These are phyloP conservation scores for Siniperca knerii DNA, from an alignment of 2,113 vertebrate species.

Conservation along the genomic window DNA sequence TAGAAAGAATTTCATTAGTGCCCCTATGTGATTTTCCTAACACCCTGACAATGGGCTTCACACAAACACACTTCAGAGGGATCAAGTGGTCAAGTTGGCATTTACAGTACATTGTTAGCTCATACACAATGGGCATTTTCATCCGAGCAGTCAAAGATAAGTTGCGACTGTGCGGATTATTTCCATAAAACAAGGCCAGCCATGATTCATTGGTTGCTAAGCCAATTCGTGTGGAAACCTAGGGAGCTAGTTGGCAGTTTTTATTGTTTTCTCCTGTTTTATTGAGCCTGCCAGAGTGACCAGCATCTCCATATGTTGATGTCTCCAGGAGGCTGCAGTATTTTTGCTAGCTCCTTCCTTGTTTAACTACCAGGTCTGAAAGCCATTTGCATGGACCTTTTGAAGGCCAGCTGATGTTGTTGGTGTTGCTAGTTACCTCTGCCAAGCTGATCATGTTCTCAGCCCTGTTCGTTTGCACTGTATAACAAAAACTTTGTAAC, in stretches of 20 bases:
- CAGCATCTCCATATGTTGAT: slow-evolving; percentile 45
- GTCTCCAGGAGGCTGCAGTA: slow-evolving; percentile 43
- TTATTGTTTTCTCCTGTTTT: slow-evolving; percentile 59
- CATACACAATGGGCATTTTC: slow-evolving; percentile 44
- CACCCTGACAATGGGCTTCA: slow-evolving; percentile 51
- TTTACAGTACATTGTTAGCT: slow-evolving; percentile 48
- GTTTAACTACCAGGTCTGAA: slow-evolving; percentile 31
- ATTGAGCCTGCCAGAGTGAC: slow-evolving; percentile 44
- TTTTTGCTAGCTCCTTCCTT: slow-evolving; percentile 15
- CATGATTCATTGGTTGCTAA: slow-evolving; percentile 54
- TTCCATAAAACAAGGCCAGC: slow-evolving; percentile 61
- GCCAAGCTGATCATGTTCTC: slow-evolving; percentile 44
- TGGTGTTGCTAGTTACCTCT: not conserved
- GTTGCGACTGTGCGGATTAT: slow-evolving; percentile 40
- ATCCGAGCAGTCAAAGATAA: slow-evolving; percentile 25
- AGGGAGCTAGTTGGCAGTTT: slow-evolving; percentile 50
- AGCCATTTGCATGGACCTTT: slow-evolving; percentile 13
- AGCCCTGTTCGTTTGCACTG: not conserved
- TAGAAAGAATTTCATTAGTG: slow-evolving; percentile 78
- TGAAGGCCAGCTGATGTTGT: slow-evolving; percentile 3
- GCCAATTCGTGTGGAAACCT: slow-evolving; percentile 48
- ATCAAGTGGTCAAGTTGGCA: slow-evolving; percentile 54
- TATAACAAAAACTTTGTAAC: slow-evolving; percentile 12
- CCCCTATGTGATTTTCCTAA: slow-evolving; percentile 53
- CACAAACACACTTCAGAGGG: slow-evolving; percentile 58